Evolutionary conservation across 1,140 invertebrate species (phyloP).

Genomic region (Camponotus floridanus): DNA sequence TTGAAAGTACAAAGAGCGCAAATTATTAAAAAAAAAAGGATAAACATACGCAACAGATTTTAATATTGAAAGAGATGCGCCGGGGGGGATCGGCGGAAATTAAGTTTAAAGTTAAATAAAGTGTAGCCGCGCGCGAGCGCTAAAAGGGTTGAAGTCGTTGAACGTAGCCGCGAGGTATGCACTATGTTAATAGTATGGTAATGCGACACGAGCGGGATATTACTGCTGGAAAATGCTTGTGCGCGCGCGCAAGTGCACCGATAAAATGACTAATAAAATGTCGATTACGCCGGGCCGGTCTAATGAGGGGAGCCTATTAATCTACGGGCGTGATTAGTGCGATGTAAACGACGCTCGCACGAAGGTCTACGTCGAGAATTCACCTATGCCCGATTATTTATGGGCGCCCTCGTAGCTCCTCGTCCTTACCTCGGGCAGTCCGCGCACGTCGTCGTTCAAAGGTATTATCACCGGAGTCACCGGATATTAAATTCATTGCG

Average conservation of each 20-base stretch:
- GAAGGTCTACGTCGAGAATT: slow-evolving; percentile 54
- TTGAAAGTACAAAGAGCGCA: background rate
- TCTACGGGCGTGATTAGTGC: slow-evolving; percentile 57
- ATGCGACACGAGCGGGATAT: slow-evolving; percentile 60
- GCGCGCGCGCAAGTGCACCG: background rate
- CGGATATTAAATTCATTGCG: slow-evolving; percentile 48
- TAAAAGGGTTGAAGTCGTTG: slow-evolving; percentile 48
- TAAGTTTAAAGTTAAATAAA: slow-evolving; percentile 16
- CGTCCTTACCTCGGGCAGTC: slow-evolving; percentile 52
- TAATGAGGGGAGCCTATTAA: slow-evolving; percentile 60
- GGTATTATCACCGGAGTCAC: slow-evolving; percentile 26
- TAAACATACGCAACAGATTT: background rate
- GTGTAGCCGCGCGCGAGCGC: background rate
- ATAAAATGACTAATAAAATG: slow-evolving; percentile 63
- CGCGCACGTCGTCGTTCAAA: slow-evolving; percentile 39
- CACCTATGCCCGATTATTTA: slow-evolving; percentile 65
- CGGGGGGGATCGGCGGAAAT: slow-evolving; percentile 1
- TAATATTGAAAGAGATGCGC: background rate
- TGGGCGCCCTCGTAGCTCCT: slow-evolving; percentile 48
- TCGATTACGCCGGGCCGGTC: slow-evolving; percentile 41
- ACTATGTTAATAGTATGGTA: slow-evolving; percentile 62
- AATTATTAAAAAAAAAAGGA: background rate
- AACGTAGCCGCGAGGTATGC: slow-evolving; percentile 38
- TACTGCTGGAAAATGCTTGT: slow-evolving; percentile 51
- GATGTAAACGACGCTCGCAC: slow-evolving; percentile 51